Conservation (phyloP, 2,888 invertebrate genomes). For the Mesopsocus fuscifrons region DNA sequence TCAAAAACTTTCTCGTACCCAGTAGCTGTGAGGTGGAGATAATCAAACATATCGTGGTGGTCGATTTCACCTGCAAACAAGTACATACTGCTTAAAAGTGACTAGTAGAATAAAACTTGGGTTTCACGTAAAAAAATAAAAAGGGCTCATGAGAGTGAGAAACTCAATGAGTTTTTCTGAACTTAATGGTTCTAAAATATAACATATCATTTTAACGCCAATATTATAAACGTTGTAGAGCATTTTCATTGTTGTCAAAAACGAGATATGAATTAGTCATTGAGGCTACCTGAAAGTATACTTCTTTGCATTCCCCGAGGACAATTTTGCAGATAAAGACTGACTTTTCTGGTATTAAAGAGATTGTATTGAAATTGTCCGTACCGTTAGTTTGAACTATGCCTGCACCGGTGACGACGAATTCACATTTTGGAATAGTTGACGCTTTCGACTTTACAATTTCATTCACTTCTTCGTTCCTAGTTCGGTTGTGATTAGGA, state of each 20-base stretch:
- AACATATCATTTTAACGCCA: too few species aligned
- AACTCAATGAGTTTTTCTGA: too few species aligned
- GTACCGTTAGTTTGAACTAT: constrained; percentile 56
- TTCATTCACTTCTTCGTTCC: constrained; percentile 55
- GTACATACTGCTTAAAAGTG: not conserved
- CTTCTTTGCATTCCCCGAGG: too few species aligned
- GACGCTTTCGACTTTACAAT: constrained; percentile 39
- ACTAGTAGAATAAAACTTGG: not conserved
- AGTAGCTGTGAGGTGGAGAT: constrained; percentile 66
- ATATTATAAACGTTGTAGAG: too few species aligned
- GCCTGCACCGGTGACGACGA: constrained; percentile 60
- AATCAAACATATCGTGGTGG: constrained; percentile 84
- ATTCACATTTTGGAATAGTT: constrained; percentile 49
- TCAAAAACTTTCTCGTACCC: constrained; percentile 77
- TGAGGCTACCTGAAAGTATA: too few species aligned
- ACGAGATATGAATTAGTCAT: too few species aligned
- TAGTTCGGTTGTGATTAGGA: constrained; percentile 62
- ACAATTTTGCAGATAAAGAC: too few species aligned
- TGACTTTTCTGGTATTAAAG: too few species aligned
- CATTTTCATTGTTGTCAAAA: too few species aligned
- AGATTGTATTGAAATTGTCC: too few species aligned
- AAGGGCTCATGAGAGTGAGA: too few species aligned
- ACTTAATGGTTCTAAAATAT: too few species aligned
- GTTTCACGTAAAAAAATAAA: not conserved
- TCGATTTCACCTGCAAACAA: constrained; percentile 52